Evolutionary conservation across 23 tunicate genomes (phyloP), one percentile per base, ranked within the genome.

Genomic region (Clavelina lepadiformis): DNA sequence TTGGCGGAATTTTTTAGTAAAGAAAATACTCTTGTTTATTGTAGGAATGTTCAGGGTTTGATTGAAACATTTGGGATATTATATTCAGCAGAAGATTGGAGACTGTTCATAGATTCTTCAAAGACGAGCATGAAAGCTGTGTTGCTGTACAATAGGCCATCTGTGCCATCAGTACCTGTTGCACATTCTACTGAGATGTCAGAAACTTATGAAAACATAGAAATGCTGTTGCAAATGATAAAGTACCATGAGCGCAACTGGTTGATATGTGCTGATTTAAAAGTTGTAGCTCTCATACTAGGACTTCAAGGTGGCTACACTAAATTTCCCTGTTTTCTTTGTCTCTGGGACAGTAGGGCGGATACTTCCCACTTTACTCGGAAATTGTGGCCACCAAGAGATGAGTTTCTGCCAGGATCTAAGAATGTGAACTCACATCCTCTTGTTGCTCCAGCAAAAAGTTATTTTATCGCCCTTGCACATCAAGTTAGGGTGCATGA

Each of bases 121-220:
- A 66, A 66, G 57, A 46, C 72, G 19, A 66, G 33, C 57, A 45
- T 46, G 72, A 66, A 66, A 66, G 72, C 57, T 46, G 72, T 46
- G 72, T 51, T 63, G 27, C 69, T 63, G 28, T 51, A 63, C 51
- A n/a, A 63, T 36, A 51, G 69, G 11, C 37, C 37, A 3, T 11
- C 37, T 36, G 38, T 36, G 51, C 51, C 69, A 35, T 63, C 51
- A 8, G 27, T 63, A 21, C 28, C 27, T 21, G 23, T 63, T 7
- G 68, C 23, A 35, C 68, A 63, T 63, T 34, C 68, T 35, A 35
- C 68, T 5, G 49, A 34, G 25, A 34, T 63, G 50, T 34, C 49
- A 6, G 68, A 63, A 63, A 63, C 68, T 15, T 63, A 63, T 36
- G 57, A 66, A 25, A 66, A 45, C 57, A 66, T 66, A 46, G 35